Evolutionary conservation across 2,113 vertebrate species (phyloP).

Genomic region (Athene noctua): DNA sequence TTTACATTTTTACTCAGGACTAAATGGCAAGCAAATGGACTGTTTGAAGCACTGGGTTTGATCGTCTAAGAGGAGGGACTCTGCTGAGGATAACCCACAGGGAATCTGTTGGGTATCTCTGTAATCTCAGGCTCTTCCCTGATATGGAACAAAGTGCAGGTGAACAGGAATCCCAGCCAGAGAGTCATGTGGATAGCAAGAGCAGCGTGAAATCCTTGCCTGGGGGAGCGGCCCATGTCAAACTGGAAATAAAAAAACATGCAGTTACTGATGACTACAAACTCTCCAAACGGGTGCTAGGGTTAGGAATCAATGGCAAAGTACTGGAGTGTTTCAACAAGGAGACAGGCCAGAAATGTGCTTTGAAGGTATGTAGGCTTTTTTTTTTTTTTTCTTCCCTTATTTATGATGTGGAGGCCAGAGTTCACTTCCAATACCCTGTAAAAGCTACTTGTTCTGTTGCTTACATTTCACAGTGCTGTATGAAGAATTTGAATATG

Average conservation of each 20-base stretch:
- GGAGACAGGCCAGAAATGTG: slow-evolving; percentile 91
- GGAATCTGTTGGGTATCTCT: neutral
- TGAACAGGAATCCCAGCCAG: slow-evolving; percentile 36
- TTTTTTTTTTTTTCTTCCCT: neutral
- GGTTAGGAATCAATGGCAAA: slow-evolving; percentile 96
- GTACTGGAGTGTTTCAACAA: slow-evolving; percentile 91
- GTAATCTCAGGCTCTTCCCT: neutral
- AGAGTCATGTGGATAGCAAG: slow-evolving; percentile 57
- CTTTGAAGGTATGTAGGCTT: slow-evolving; percentile 86
- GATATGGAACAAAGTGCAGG: slow-evolving; percentile 62
- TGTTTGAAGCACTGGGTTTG: neutral
- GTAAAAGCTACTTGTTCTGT: neutral
- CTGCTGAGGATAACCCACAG: neutral
- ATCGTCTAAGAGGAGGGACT: neutral
- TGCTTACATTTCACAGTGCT: neutral
- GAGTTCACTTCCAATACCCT: neutral
- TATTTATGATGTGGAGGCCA: neutral
- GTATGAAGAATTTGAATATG: neutral
- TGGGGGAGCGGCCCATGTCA: slow-evolving; percentile 59
- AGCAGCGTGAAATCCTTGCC: slow-evolving; percentile 57
- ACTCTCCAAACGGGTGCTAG: slow-evolving; percentile 91
- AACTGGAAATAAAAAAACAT: slow-evolving; percentile 89
- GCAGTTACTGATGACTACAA: slow-evolving; percentile 96
- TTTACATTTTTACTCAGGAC: slow-evolving; percentile 36
- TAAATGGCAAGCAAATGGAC: slow-evolving; percentile 12